These are phyloP conservation scores for Polyploca ridens DNA, from an alignment of 2,888 invertebrate species.

Conservation along the genomic window DNA sequence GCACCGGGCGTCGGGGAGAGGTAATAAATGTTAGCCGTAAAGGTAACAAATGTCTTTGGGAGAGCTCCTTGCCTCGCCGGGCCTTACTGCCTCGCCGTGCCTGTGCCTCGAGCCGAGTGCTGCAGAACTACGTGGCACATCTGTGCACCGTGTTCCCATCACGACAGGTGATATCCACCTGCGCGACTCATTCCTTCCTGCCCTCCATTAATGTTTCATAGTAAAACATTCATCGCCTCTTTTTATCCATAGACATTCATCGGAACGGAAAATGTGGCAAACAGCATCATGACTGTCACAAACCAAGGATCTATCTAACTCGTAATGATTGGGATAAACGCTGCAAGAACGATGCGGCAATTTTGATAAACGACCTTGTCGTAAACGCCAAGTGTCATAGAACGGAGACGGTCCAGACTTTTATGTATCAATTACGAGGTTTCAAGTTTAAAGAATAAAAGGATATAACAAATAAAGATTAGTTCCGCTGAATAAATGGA, in stretches of 20 bases:
- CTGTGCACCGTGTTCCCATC: conserved; percentile 15
- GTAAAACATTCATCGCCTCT: conserved; percentile 45
- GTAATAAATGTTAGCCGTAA: conserved; percentile 75
- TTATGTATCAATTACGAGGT: not conserved
- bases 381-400: not conserved
- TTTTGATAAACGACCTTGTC: conserved; percentile 8
- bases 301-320: conserved; percentile 18
- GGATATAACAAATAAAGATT: not conserved
- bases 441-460: not conserved
- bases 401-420: not conserved
- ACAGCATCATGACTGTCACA: conserved; percentile 26
- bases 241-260: conserved; percentile 27
- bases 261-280: conserved; percentile 31
- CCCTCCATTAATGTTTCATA: conserved; percentile 47
- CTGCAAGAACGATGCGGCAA: not conserved
- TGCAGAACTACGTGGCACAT: conserved; percentile 27
- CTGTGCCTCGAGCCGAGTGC: not conserved
- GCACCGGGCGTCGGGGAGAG: conserved; percentile 49
- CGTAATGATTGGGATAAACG: not conserved
- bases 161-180: conserved; percentile 65
- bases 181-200: conserved; percentile 65
- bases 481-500: conserved; percentile 10
- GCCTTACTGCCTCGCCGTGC: conserved; percentile 17
- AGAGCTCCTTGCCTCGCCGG: conserved; percentile 26
- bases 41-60: conserved; percentile 71